phyloP scores from a whole-genome alignment of 2,113 vertebrate species.

The Gulo gulo region DNA sequence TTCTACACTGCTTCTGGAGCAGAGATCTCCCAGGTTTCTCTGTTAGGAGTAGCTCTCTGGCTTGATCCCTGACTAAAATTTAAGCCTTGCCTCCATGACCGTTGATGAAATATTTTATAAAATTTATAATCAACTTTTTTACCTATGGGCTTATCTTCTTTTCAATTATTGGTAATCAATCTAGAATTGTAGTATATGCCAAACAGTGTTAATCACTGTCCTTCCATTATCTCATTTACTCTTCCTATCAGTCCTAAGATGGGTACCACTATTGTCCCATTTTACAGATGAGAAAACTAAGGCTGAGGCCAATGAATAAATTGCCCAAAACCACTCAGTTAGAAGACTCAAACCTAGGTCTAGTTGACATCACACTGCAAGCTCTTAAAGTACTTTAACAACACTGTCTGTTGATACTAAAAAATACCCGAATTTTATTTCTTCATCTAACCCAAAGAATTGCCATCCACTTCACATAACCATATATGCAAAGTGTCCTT shows the following conservation, averaged over 20 bases:
- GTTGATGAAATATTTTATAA: neutral
- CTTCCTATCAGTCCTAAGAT: neutral
- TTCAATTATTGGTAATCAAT: neutral
- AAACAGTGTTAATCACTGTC: neutral
- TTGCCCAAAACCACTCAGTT: neutral
- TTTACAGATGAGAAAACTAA: slow-evolving; percentile 4
- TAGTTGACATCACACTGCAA: neutral
- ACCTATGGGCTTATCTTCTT: neutral
- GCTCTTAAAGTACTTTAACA: neutral
- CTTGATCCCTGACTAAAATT: slow-evolving; percentile 5
- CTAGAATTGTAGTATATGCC: neutral
- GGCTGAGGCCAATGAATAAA: neutral
- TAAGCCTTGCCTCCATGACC: neutral
- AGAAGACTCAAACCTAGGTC: neutral
- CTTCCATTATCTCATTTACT: neutral
- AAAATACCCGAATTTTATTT: neutral
- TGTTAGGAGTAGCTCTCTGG: neutral
- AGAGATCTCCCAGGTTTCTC: neutral
- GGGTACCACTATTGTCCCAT: neutral
- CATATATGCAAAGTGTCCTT: neutral
- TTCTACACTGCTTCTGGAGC: neutral
- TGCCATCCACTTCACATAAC: neutral
- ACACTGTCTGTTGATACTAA: neutral
- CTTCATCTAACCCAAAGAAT: neutral
- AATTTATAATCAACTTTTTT: neutral